Evolutionary conservation across 2,113 vertebrate species (phyloP), one percentile per base, ranked within the genome.

Genomic region (Nothoprocta perdicaria): DNA sequence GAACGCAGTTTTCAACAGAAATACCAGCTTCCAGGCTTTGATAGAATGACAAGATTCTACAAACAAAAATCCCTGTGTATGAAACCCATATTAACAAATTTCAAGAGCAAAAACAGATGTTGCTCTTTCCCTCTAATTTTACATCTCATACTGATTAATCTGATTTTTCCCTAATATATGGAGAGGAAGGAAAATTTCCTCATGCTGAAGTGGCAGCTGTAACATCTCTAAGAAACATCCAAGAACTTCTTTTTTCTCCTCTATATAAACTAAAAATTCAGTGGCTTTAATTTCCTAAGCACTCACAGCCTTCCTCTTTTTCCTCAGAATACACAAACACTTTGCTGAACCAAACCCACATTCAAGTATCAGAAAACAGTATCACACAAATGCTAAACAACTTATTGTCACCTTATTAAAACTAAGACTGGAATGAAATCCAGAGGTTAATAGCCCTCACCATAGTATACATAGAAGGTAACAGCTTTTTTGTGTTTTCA

Each of bases 1-100:
- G 41, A 80, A 60, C 23, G 48, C 26, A 41, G 27, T 46, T 82
- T 77, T 41, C 53, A 61, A 80, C 0, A 50, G 40, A 69, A 84
- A 80, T 33, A n/a, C 12, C 92, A 84, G 43, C 48, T 88, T 72
- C 48, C 67, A 79, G 71, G 40, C 62, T 86, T 90, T 33, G 58
- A 86, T 0, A 68, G 73, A 84, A 84, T 19, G n/a, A 79, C 17
- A 66, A 73, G 60, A 66, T 9, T 45, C 62, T 8, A 62, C 60
- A 81, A 90, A 88, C 43, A 84, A 86, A 93, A 35, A 8, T 1
- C 24, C 38, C 68, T 72, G 38, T 1, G 1, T 11, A 60, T 1
- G 3, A 85, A 82, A 87, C 71, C 58, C 27, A 81, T 1, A 68
- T 72, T 63, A 93, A 94, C 40, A 58, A 78, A 79, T 53, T 76